These are phyloP conservation scores for Megalopta genalis DNA, from an alignment of 1,140 invertebrate species.

Conservation along the genomic window DNA sequence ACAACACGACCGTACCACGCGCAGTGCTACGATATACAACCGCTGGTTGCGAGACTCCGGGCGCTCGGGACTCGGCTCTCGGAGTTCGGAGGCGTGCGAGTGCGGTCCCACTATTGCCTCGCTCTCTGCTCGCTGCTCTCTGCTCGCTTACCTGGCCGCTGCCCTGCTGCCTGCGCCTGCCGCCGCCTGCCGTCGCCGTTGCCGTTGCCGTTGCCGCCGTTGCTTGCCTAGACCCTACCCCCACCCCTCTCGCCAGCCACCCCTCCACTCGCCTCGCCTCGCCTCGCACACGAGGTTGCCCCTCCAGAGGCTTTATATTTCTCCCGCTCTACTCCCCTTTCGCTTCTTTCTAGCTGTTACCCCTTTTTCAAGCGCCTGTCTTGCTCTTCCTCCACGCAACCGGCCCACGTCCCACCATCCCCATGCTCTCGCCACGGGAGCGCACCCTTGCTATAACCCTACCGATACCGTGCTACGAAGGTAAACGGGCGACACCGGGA, in stretches of 20 bases:
- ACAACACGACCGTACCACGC: constrained; percentile 63
- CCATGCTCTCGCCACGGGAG: too few species aligned
- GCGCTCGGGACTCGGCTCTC: constrained; percentile 48
- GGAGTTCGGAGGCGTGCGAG: constrained; percentile 67
- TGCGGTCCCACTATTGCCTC: constrained; percentile 73
- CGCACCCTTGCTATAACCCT: constrained; percentile 18
- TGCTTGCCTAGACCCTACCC: constrained; percentile 73
- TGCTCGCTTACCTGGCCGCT: constrained; percentile 75
- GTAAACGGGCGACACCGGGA: too few species aligned
- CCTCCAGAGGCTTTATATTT: constrained; percentile 47
- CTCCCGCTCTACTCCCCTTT: constrained; percentile 23
- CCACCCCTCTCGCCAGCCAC: constrained; percentile 68
- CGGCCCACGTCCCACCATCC: neutral
- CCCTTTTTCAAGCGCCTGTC: neutral
- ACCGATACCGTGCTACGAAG: neutral
- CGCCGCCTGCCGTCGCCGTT: too few species aligned
- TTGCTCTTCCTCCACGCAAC: neutral
- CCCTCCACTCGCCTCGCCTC: constrained; percentile 59
- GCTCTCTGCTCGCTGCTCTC: constrained; percentile 71
- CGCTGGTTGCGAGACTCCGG: constrained; percentile 57
- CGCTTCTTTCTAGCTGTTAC: constrained; percentile 22
- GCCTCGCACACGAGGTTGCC: constrained; percentile 65
- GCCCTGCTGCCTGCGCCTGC: constrained; percentile 53
- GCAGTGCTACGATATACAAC: constrained; percentile 59
- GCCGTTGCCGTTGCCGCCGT: constrained; percentile 14